Evolutionary conservation across 2,113 vertebrate genomes (phyloP).

Genomic region (Barbus barbus): DNA sequence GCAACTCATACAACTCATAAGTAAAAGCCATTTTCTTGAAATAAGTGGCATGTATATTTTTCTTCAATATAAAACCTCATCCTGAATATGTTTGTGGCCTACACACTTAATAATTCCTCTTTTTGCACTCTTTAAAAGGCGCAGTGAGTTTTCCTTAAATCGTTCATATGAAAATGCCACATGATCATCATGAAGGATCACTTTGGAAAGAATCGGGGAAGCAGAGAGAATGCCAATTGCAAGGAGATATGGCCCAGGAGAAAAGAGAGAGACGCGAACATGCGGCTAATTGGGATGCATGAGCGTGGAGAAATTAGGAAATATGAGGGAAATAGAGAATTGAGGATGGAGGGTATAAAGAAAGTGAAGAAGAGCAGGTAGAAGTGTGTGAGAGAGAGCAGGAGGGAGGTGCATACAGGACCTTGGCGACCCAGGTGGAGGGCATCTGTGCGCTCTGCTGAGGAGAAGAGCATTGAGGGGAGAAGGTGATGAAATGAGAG

Average conservation of each 20-base stretch:
- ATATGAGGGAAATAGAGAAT: conserved; percentile 9
- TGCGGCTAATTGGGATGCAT: conserved; percentile 1
- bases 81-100: not conserved
- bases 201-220: not conserved
- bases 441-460: conserved; percentile 17
- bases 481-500: conserved; percentile 25
- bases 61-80: not conserved
- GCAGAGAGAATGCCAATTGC: conserved; percentile 8
- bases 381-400: not conserved
- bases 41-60: not conserved
- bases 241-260: not conserved
- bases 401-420: not conserved
- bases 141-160: not conserved
- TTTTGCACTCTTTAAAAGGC: not conserved
- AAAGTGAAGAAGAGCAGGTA: not conserved
- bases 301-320: conserved; percentile 29
- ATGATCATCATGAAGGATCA: not conserved
- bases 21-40: not conserved
- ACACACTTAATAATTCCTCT: not conserved
- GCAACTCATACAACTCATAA: not conserved
- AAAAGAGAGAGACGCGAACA: conserved; percentile 3
- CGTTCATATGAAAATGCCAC: not conserved
- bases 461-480: conserved; percentile 53
- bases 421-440: conserved; percentile 12
- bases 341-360: not conserved